A percentile compares a stretch with the other conserved stretches of the same genome.
Evolutionary conservation across 1,140 invertebrate genomes (phyloP).

Genomic region (Drosophila bocqueti): DNA sequence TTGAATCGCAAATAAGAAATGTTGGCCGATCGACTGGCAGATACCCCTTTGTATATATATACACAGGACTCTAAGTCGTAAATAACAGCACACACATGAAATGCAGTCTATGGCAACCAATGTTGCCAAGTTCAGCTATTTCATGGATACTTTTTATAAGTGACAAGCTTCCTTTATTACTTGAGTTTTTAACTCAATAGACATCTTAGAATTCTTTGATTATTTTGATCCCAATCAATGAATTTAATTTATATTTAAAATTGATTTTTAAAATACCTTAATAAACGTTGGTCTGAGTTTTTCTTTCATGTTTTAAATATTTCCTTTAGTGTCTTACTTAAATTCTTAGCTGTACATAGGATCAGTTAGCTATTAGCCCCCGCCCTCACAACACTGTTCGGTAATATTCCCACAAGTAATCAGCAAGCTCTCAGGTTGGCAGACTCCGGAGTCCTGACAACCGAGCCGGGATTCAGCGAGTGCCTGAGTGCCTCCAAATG

Average conservation of each 20-base stretch:
- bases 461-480: constrained; percentile 36
- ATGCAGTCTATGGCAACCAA: not conserved
- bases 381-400: constrained; percentile 1
- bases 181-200: not conserved
- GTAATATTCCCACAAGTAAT: constrained; percentile 33
- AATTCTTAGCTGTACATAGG: not conserved
- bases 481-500: constrained; percentile 42
- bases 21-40: constrained; percentile 32
- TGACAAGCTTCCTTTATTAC: not conserved
- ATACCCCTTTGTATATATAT: constrained; percentile 25
- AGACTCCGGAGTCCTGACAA: constrained; percentile 37
- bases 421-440: constrained; percentile 29
- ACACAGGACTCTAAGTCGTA: not conserved
- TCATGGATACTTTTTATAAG: not conserved
- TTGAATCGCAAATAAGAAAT: constrained; percentile 62
- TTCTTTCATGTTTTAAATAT: not conserved
- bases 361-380: not conserved
- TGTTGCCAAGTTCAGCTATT: not conserved
- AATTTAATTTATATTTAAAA: not conserved
- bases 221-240: not conserved
- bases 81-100: constrained; percentile 13
- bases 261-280: too few relatives aligned
- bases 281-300: not conserved
- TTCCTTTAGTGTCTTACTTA: not conserved
- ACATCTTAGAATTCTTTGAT: not conserved